Conservation (phyloP, 2,797 vertebrate genomes). For the Scolopax rusticola region DNA sequence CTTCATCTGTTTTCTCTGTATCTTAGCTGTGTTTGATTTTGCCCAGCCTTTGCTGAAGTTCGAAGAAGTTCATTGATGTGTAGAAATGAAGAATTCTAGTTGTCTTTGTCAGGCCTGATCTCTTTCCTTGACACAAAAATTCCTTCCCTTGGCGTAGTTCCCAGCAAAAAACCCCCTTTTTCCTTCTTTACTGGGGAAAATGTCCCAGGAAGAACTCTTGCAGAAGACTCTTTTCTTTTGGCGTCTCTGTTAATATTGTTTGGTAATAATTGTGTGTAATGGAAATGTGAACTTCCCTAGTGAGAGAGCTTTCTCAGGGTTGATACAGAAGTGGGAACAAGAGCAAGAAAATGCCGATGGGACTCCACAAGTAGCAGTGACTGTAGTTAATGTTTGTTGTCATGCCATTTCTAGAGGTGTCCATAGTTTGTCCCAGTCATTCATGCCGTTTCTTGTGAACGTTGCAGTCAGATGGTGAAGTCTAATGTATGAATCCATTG, state of each 20-base stretch:
- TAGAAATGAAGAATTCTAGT: background rate
- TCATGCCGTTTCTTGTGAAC: background rate
- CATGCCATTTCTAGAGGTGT: background rate
- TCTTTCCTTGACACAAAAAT: background rate
- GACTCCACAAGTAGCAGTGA: background rate
- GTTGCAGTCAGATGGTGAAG: background rate
- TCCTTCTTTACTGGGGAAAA: background rate
- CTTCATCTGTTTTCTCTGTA: background rate
- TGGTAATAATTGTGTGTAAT: background rate
- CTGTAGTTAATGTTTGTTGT: background rate
- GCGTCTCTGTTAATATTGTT: background rate
- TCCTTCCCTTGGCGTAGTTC: background rate
- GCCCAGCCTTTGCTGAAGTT: background rate
- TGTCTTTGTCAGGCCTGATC: background rate
- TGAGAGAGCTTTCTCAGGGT: background rate
- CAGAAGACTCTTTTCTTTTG: background rate
- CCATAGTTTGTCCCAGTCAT: background rate
- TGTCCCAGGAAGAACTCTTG: background rate
- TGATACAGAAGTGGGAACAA: background rate
- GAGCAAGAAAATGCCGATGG: background rate
- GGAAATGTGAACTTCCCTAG: background rate
- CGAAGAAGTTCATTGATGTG: background rate
- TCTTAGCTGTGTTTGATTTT: background rate
- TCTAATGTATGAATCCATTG: fast-evolving
- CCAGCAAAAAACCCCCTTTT: background rate